These are phyloP conservation scores for Syrphus vitripennis DNA, from an alignment of 2,888 invertebrate species.

Conservation along the genomic window DNA sequence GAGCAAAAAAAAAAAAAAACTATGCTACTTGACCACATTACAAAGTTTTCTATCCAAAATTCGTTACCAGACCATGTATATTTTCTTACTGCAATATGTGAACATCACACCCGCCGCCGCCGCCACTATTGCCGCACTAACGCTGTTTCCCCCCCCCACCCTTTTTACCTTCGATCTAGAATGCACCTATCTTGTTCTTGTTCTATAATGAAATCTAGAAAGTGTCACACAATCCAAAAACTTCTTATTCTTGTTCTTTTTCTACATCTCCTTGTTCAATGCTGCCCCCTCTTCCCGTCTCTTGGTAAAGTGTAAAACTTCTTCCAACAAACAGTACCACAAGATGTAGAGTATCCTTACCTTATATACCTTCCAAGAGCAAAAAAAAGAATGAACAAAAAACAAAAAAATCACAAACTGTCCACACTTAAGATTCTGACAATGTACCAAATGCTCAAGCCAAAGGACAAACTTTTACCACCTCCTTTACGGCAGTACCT, in stretches of 20 bases:
- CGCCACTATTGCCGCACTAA: neutral
- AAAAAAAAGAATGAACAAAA: neutral
- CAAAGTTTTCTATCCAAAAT: slow-evolving; percentile 18
- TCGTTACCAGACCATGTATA: neutral
- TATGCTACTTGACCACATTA: slow-evolving; percentile 39
- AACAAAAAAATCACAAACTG: slow-evolving; percentile 30
- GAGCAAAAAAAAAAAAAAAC: neutral
- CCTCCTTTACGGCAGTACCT: neutral
- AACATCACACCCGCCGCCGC: slow-evolving; percentile 1
- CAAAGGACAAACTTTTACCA: slow-evolving; percentile 57
- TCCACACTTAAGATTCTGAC: slow-evolving; percentile 61
- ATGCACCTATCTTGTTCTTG: slow-evolving; percentile 9
- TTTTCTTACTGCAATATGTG: slow-evolving; percentile 26
- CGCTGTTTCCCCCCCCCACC: neutral
- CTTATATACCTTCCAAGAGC: neutral
- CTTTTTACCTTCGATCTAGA: neutral
- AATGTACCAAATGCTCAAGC: slow-evolving; percentile 46
- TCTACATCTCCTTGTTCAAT: neutral
- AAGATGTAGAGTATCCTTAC: slow-evolving; percentile 7
- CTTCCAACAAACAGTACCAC: slow-evolving; percentile 54
- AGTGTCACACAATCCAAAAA: slow-evolving; percentile 62
- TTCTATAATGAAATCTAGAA: slow-evolving; percentile 56
- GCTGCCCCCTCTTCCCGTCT: neutral
- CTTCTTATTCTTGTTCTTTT: neutral
- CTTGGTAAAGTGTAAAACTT: slow-evolving; percentile 7